Percentiles rank a stretch among this genome's conserved stretches.
Evolutionary conservation across 2,113 vertebrate genomes (phyloP).

Genomic region (Mastomys coucha): DNA sequence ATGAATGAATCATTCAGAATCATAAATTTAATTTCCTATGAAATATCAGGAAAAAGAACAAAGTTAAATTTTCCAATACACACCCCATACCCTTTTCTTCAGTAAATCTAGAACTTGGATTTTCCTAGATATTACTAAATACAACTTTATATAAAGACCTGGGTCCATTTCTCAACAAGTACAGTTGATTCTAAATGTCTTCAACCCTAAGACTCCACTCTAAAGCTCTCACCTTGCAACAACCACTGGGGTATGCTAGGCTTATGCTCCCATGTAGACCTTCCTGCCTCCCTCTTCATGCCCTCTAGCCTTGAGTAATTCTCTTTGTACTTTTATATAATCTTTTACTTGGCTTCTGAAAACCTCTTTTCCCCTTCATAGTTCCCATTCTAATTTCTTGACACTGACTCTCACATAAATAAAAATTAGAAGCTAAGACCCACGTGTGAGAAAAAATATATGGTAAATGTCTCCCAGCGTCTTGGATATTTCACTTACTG

Average conservation of each 20-base stretch:
- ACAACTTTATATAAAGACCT: not conserved
- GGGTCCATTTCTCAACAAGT: not conserved
- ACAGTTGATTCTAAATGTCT: too few relatives aligned
- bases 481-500: not conserved
- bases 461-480: not conserved
- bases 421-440: not conserved
- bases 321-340: not conserved
- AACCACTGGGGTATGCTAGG: too few relatives aligned
- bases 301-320: not conserved
- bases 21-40: not conserved
- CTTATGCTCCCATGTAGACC: not conserved
- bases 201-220: too few relatives aligned
- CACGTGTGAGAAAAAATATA: not conserved
- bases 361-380: too few relatives aligned
- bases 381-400: not conserved
- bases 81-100: not conserved
- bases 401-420: not conserved
- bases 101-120: not conserved
- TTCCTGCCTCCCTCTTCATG: too few relatives aligned
- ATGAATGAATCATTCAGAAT: not conserved
- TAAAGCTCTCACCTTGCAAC: too few relatives aligned
- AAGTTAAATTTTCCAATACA: constrained; percentile 13
- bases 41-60: not conserved
- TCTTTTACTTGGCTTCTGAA: not conserved
- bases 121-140: not conserved